Conservation (phyloP, 2,797 vertebrate species). For the Buceros bicornis region DNA sequence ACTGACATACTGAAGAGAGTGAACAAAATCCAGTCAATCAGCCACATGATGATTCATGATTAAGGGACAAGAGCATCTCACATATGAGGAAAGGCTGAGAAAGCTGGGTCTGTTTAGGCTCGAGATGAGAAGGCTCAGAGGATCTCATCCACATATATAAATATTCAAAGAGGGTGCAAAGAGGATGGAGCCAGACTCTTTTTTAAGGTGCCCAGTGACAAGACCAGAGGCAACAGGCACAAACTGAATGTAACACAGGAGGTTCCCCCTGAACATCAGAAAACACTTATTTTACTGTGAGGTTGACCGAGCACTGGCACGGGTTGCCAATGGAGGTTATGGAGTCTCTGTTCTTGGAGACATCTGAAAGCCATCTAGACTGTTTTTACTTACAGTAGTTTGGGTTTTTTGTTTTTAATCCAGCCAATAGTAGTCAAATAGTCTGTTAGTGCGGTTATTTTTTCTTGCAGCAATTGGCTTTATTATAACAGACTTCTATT, state of each 20-base stretch:
- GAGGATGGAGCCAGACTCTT: background rate
- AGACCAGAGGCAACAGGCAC: background rate
- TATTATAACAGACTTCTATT: background rate
- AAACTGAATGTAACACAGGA: background rate
- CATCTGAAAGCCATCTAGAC: background rate
- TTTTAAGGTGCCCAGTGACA: background rate
- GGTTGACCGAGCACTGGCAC: background rate
- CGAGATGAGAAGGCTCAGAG: background rate
- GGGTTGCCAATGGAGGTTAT: background rate
- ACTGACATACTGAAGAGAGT: background rate
- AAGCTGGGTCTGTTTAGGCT: background rate
- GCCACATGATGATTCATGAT: background rate
- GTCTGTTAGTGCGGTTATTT: background rate
- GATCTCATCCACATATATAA: background rate
- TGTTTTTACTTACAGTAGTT: too few species aligned
- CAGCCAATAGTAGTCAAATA: background rate
- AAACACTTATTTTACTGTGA: background rate
- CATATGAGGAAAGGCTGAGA: background rate
- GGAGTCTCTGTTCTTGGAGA: background rate
- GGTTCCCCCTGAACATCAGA: background rate
- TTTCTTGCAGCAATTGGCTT: background rate
- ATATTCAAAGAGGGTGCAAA: background rate
- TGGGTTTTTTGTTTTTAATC: background rate
- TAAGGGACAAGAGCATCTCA: background rate
- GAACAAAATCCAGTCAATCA: too few species aligned